phyloP scores from a whole-genome alignment of 2,888 invertebrate species.

The Thymelicus lineola region DNA sequence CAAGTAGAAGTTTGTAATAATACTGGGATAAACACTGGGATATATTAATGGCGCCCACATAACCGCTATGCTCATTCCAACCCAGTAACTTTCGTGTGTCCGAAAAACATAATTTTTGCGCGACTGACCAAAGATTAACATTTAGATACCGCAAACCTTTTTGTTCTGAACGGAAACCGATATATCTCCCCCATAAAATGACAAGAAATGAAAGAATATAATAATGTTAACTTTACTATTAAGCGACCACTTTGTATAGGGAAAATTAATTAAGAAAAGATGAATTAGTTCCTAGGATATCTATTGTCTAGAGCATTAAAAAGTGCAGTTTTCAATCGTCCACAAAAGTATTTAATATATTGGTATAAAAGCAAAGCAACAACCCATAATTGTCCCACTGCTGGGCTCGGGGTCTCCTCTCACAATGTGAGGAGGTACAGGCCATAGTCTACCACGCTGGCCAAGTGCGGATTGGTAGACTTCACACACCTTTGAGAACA shows the following conservation, averaged over 20 bases:
- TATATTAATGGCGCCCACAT: conserved; percentile 69
- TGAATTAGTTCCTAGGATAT: too few species aligned
- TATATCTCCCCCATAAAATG: conserved; percentile 56
- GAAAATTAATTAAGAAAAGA: neutral
- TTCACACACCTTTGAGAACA: too few species aligned
- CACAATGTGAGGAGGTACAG: too few species aligned
- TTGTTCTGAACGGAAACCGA: conserved; percentile 70
- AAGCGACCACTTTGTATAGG: neutral
- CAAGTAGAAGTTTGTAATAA: conserved; percentile 2
- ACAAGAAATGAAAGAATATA: conserved; percentile 40
- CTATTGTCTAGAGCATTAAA: too few species aligned
- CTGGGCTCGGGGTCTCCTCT: too few species aligned
- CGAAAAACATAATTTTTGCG: conserved; percentile 85
- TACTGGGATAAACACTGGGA: conserved; percentile 29
- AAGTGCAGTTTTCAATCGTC: too few species aligned
- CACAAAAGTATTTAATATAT: too few species aligned
- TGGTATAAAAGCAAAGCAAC: too few species aligned
- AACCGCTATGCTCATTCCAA: conserved; percentile 59
- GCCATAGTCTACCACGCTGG: too few species aligned
- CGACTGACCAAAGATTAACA: conserved; percentile 83
- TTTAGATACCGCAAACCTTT: conserved; percentile 79
- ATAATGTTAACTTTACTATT: too few species aligned
- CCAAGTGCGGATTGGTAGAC: too few species aligned
- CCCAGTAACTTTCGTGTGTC: conserved; percentile 68
- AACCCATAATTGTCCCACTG: too few species aligned